phyloP scores from a whole-genome alignment of 2,888 invertebrate species.

The Leptogaster cylindrica region DNA sequence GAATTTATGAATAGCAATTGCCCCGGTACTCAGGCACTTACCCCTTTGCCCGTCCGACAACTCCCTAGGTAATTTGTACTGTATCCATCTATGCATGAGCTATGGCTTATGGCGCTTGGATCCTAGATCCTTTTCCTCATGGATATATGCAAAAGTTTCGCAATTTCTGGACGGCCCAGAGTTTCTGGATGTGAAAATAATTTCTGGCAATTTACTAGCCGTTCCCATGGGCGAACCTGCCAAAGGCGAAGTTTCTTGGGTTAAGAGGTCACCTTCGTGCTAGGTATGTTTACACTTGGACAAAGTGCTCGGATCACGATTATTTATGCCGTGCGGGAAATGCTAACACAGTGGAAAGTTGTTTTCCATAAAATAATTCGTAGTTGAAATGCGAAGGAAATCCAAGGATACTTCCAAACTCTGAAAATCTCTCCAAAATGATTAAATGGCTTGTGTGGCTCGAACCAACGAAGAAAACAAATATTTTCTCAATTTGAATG shows the following conservation, averaged over 20 bases:
- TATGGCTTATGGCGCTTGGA: slow-evolving; percentile 17
- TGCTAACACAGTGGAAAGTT: slow-evolving; percentile 6
- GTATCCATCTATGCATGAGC: slow-evolving; percentile 11
- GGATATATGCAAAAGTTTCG: slow-evolving; percentile 28
- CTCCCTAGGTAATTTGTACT: slow-evolving; percentile 21
- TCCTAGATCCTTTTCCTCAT: background rate
- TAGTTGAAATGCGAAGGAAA: no score
- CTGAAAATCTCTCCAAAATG: no score
- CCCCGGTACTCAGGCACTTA: slow-evolving; percentile 7
- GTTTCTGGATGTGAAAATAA: slow-evolving; percentile 32
- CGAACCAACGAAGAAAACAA: no score
- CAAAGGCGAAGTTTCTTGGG: slow-evolving; percentile 35
- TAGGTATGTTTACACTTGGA: slow-evolving; percentile 28
- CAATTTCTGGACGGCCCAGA: slow-evolving; percentile 32
- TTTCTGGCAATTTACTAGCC: slow-evolving; percentile 38
- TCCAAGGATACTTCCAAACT: no score
- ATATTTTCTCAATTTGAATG: no score
- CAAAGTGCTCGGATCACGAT: slow-evolving; percentile 20
- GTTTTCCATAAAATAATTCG: no score
- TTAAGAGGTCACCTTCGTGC: slow-evolving; percentile 42
- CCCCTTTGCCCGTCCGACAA: background rate
- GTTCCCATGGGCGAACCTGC: slow-evolving; percentile 15
- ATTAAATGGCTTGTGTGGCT: no score
- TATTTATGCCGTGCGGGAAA: background rate
- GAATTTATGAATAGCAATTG: slow-evolving; percentile 40